phyloP scores from a whole-genome alignment of 2,113 vertebrate species.

The Uria aalge region DNA sequence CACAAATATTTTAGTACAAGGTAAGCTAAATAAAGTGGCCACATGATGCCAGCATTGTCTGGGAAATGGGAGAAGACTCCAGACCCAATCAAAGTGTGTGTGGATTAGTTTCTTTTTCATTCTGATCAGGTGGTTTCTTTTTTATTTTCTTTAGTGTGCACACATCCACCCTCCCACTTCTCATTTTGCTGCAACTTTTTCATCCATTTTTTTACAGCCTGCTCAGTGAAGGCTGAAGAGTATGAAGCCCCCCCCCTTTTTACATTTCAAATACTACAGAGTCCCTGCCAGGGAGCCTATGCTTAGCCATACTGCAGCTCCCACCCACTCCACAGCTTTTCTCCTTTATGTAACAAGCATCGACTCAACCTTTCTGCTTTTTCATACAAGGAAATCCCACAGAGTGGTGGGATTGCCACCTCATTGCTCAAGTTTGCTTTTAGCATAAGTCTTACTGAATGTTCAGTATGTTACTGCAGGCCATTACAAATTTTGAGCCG shows the following conservation, averaged over 20 bases:
- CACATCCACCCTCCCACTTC: not conserved
- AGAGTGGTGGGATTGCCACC: not conserved
- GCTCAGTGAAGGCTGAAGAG: not conserved
- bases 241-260: not conserved
- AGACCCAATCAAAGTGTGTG: not conserved
- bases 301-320: not conserved
- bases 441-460: not conserved
- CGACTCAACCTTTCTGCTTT: not conserved
- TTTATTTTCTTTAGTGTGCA: not conserved
- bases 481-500: not conserved
- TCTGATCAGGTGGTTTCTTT: not conserved
- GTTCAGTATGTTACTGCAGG: not conserved
- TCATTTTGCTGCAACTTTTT: not conserved
- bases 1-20: not conserved
- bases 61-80: not conserved
- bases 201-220: not conserved
- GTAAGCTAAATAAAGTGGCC: not conserved
- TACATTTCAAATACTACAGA: not conserved
- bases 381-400: not conserved
- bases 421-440: not conserved
- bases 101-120: not conserved
- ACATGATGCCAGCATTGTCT: conserved; percentile 60
- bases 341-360: not conserved
- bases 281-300: not conserved
- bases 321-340: not conserved